Evolutionary conservation across 1,140 invertebrate species (phyloP), one percentile per base, ranked within the genome.

Genomic region (Ostrea denselamellosa): DNA sequence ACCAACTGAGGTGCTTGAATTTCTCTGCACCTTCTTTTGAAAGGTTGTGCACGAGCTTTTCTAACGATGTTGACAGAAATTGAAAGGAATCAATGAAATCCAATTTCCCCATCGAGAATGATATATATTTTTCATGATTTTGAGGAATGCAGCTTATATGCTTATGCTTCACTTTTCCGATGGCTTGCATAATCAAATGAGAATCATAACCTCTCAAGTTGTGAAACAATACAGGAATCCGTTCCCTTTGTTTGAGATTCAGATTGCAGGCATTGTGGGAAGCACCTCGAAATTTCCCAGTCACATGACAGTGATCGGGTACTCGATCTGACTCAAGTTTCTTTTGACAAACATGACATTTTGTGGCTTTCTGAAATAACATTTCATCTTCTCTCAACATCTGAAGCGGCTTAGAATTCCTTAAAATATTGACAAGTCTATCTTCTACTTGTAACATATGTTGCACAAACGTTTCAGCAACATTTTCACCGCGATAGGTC

Each of bases 121-220:
- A 85, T 17, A 88, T 88, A 9, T 88, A 88, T 65, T 68, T n/a
- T 10, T 88, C 87, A 8, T 81, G 22, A 9, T 56, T 86, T 4
- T 87, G 84, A 8, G 88, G 88, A 28, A 87, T 89, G 34, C 88
- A 89, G 4, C 81, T 83, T 2, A 89, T 85, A 12, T 71, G 58
- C 51, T 89, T 89, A 34, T 83, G 17, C 2, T 86, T 62, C 5
- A 7, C 44, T 68, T 5, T 83, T 9, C 83, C 88, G n/a, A 87
- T 62, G 0, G 88, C 85, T 10, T 85, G 58, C 85, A 87, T 89
- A 56, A 89, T 87, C 4, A 77, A 9, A 71, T 89, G 77, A 22
- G 77, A 54, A 58, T 88, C 87, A 12, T 88, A 44, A 5, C 5
- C 34, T 5, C 34, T 1, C 5, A 44, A 44, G 5, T 44, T 44